Evolutionary conservation across 2,797 vertebrate genomes (phyloP).

Genomic region (Eulemur coronatus): DNA sequence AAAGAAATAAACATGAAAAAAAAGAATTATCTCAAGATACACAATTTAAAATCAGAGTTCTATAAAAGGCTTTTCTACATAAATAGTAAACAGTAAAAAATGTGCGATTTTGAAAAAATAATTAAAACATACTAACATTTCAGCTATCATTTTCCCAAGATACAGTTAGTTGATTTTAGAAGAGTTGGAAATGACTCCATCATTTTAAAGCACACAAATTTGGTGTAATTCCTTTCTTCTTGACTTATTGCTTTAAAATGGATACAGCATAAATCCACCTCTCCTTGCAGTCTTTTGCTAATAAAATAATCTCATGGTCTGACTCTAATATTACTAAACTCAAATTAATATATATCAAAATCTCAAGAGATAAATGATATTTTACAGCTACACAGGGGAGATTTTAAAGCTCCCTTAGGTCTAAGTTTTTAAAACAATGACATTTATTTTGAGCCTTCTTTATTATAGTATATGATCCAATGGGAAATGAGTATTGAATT

Average conservation of each 20-base stretch:
- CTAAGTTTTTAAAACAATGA: constrained; percentile 5
- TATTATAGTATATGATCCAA: constrained; percentile 27
- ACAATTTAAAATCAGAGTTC: not conserved
- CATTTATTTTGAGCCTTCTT: constrained; percentile 40
- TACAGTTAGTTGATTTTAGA: not conserved
- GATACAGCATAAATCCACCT: not conserved
- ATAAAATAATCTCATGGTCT: constrained; percentile 47
- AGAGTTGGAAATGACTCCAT: not conserved
- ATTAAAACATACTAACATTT: not conserved
- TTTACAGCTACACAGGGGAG: constrained; percentile 58
- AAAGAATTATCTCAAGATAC: not conserved
- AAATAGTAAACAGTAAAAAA: not conserved
- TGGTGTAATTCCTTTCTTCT: not conserved
- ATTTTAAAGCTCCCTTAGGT: constrained; percentile 50
- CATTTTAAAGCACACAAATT: not conserved
- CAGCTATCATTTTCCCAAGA: not conserved
- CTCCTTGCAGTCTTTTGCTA: constrained; percentile 44
- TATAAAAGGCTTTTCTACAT: not conserved
- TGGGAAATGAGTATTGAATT: constrained; percentile 21
- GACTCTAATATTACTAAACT: constrained; percentile 61
- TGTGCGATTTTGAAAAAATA: not conserved
- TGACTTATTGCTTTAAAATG: constrained; percentile 10
- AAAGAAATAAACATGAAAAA: too few species aligned
- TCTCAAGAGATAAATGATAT: constrained; percentile 40
- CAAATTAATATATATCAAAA: constrained; percentile 62